Evolutionary conservation across 2,888 invertebrate species (phyloP), one percentile per base, ranked within the genome.

Genomic region (Ariolimax columbianus): DNA sequence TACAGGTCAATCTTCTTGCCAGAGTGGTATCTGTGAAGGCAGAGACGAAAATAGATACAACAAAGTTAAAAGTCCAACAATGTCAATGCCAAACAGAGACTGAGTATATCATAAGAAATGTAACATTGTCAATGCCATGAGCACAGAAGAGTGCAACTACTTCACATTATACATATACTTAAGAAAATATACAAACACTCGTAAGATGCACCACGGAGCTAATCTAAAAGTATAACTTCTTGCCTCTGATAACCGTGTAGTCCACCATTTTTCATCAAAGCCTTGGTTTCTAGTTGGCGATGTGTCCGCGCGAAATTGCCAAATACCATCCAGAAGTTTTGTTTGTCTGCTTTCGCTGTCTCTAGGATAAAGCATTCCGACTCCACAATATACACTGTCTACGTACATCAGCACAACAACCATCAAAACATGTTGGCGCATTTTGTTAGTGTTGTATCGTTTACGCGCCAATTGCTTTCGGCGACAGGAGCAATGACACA

Each of bases 331-430:
- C 72, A 99, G 95, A 0, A 95, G 95, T 89, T 95, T 96, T 68
- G 97, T 95, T 93, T 97, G 97, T 87, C 98, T 95, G 0, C 97
- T 96, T 94, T 97, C 97, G 17, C 97, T 97, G 88, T 97, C 97
- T 89, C 96, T 95, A 0, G 97, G 97, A 93, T 96, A 97, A 0
- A 97, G 94, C 47, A 97, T 90, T 6, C 89, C 90, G 23, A 70
- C 33, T 38, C 59, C 84, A 79, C 80, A 43, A 23, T 36, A 23
- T 70, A 36, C 80, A 70, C 43, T 14, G 19, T 79, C 66, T 17
- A 79, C 43, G n/a, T 40, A 55, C 2, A 36, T 23, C 19, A 77
- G 55, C 23, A 33, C 0, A 9, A 55, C 0, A 23, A 40, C 36
- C 0, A 77, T 17, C 11, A 30, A 17, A 47, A 77, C 19, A 43